Conservation (phyloP, 2,888 invertebrate genomes). For the Empis stercorea region DNA sequence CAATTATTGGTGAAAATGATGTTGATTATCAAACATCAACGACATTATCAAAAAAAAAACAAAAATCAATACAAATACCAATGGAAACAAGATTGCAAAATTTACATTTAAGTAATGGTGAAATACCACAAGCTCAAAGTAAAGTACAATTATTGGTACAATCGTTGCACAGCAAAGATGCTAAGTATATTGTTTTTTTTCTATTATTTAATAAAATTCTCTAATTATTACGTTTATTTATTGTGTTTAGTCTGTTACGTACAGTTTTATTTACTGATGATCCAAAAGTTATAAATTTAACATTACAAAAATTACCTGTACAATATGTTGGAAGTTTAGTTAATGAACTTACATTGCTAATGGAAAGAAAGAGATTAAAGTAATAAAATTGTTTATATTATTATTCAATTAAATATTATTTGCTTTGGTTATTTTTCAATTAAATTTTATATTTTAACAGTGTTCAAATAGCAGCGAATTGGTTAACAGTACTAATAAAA, state of each 20-base stretch:
- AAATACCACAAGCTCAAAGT: conserved; percentile 51
- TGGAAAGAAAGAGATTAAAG: conserved; percentile 51
- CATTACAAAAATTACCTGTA: conserved; percentile 62
- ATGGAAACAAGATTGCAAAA: conserved; percentile 75
- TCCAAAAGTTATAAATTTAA: conserved; percentile 53
- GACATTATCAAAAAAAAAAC: conserved; percentile 19
- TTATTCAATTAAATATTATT: background rate
- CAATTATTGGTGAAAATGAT: conserved; percentile 20
- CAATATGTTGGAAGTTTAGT: conserved; percentile 60
- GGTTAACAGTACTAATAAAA: conserved; percentile 27
- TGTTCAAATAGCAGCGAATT: conserved; percentile 26
- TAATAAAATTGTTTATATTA: conserved; percentile 22
- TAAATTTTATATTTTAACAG: conserved; percentile 15
- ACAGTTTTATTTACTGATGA: conserved; percentile 58
- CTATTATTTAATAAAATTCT: background rate
- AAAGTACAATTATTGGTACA: conserved; percentile 69
- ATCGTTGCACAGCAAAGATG: conserved; percentile 76
- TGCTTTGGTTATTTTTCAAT: background rate
- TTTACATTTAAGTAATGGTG: conserved; percentile 45
- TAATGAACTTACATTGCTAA: conserved; percentile 54
- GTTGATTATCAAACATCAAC: conserved; percentile 27
- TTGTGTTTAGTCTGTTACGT: conserved; percentile 45
- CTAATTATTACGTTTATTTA: background rate
- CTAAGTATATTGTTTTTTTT: conserved; percentile 34
- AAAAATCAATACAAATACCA: conserved; percentile 38